A percentile compares a stretch with the other conserved stretches of the same genome.
Evolutionary conservation across 2,113 vertebrate species (phyloP).

Genomic region (Microtus pennsylvanicus): DNA sequence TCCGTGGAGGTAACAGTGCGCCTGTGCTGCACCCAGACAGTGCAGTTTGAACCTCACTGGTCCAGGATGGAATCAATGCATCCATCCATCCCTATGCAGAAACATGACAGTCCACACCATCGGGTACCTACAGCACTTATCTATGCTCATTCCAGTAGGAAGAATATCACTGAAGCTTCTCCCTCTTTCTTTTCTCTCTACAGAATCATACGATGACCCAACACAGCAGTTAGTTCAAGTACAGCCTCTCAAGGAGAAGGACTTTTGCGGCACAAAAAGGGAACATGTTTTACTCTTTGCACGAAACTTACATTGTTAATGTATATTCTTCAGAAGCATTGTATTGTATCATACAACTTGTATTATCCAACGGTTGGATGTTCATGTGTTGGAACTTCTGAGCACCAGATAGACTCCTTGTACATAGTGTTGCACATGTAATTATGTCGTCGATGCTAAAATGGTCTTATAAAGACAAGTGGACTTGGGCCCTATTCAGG

Average conservation of each 20-base stretch:
- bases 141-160: not conserved
- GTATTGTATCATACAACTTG: conserved; percentile 93
- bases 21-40: too few relatives aligned
- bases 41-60: not conserved
- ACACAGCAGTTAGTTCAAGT: conserved; percentile 98
- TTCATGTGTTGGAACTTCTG: conserved; percentile 93
- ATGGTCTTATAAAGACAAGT: conserved; percentile 95
- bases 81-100: not conserved
- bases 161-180: conserved; percentile 17
- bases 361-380: conserved; percentile 92
- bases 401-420: conserved; percentile 94
- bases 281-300: conserved; percentile 94
- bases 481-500: conserved; percentile 92
- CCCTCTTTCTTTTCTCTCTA: conserved; percentile 83
- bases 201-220: conserved; percentile 99
- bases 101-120: not conserved
- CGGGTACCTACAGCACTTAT: not conserved
- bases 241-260: conserved; percentile 83
- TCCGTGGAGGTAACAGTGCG: not conserved
- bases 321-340: conserved; percentile 93
- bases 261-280: conserved; percentile 89
- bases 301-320: conserved; percentile 95
- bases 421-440: conserved; percentile 99
- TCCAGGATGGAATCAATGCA: not conserved
- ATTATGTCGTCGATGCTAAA: conserved; percentile 95